Conservation (phyloP, 2,797 vertebrate species). For the Pangasius larnaudii region DNA sequence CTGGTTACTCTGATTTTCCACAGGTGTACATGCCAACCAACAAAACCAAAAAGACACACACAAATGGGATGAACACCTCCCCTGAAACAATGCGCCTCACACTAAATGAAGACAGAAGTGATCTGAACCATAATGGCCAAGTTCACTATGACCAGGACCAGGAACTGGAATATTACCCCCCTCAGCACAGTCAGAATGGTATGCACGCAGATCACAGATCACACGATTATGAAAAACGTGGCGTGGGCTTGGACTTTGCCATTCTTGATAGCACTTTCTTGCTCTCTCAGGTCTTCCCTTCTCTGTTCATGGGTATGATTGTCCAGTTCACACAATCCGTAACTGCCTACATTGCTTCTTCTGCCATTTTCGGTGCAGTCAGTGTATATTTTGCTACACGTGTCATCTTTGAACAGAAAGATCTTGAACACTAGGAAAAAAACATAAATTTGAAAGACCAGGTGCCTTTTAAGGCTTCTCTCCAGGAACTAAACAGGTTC, state of each 20-base stretch:
- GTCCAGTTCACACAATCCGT: slow-evolving; percentile 81
- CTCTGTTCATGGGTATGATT: slow-evolving; percentile 81
- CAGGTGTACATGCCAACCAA: slow-evolving; percentile 79
- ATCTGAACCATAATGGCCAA: slow-evolving; percentile 63
- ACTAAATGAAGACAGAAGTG: slow-evolving; percentile 62
- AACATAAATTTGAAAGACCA: background rate
- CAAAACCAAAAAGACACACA: slow-evolving; percentile 67
- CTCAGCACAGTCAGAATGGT: slow-evolving; percentile 61
- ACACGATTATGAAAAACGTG: slow-evolving; percentile 70
- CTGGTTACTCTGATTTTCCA: background rate
- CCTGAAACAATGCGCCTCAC: slow-evolving; percentile 68
- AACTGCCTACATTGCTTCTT: slow-evolving; percentile 79
- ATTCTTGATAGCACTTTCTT: slow-evolving; percentile 83
- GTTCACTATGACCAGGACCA: slow-evolving; percentile 58
- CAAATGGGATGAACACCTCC: slow-evolving; percentile 64
- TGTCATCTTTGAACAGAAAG: slow-evolving; percentile 81
- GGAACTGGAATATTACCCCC: slow-evolving; percentile 58
- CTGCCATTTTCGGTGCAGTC: slow-evolving; percentile 75
- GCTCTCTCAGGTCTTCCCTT: slow-evolving; percentile 83
- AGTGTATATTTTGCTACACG: slow-evolving; percentile 75
- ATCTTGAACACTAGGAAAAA: slow-evolving; percentile 69
- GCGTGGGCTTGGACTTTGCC: slow-evolving; percentile 81
- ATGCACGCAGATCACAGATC: slow-evolving; percentile 57
- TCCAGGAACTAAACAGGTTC: background rate
- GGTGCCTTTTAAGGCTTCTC: background rate